A percentile compares a stretch with the other conserved stretches of the same genome.
These are phyloP conservation scores for Salminus brasiliensis DNA, from an alignment of 2,113 vertebrate species.

Conservation along the genomic window DNA sequence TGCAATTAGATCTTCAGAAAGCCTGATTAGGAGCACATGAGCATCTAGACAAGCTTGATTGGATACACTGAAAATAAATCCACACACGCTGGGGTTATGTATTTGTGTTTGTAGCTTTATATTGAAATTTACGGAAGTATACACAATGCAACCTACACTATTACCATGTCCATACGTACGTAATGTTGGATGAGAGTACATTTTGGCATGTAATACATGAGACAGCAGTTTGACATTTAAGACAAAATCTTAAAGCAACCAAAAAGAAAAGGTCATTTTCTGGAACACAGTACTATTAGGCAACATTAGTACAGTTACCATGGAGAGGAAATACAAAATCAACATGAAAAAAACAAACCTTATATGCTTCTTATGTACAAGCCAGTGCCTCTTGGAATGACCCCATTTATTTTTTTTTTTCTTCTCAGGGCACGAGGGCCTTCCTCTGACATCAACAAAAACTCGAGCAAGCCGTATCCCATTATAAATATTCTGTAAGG, in stretches of 20 bases:
- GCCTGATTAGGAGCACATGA: too few relatives aligned
- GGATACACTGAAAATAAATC: constrained; percentile 23
- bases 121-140: constrained; percentile 89
- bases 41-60: background rate
- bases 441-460: constrained; percentile 66
- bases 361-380: constrained; percentile 87
- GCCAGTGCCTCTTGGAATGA: constrained; percentile 83
- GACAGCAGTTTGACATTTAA: constrained; percentile 82
- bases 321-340: constrained; percentile 84
- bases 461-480: constrained; percentile 78
- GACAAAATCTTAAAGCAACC: constrained; percentile 73
- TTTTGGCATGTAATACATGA: constrained; percentile 85
- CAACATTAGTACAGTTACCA: constrained; percentile 86
- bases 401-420: constrained; percentile 55
- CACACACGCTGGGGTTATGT: constrained; percentile 34
- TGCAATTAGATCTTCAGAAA: too few relatives aligned
- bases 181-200: constrained; percentile 87
- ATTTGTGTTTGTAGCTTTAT: constrained; percentile 80
- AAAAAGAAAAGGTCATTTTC: constrained; percentile 67
- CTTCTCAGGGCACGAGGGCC: constrained; percentile 28
- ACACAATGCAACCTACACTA: constrained; percentile 93
- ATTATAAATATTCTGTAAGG: constrained; percentile 83
- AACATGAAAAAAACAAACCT: constrained; percentile 68
- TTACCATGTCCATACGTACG: constrained; percentile 88
- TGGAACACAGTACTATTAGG: constrained; percentile 82